Percentiles rank a stretch among this genome's conserved stretches.
Conservation (phyloP, 2,113 vertebrate species). For the Prunella himalayana region DNA sequence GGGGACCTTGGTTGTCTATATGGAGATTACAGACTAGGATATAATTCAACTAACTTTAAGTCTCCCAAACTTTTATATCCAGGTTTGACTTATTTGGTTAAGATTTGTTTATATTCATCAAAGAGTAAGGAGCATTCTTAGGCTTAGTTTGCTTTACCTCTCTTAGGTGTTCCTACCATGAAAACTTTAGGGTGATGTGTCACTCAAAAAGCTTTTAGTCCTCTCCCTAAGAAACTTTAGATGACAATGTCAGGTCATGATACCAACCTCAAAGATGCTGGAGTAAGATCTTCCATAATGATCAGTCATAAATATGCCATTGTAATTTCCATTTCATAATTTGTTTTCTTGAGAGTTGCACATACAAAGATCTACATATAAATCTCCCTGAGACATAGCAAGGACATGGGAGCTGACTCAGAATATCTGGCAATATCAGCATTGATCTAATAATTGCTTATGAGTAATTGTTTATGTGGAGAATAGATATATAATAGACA, state of each 20-base stretch:
- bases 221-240: background rate
- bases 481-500: background rate
- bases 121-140: background rate
- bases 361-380: background rate
- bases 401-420: background rate
- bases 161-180: background rate
- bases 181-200: fast-evolving
- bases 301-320: background rate
- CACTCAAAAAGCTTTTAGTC: background rate
- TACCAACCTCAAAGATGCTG: background rate
- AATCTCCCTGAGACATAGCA: background rate
- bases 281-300: background rate
- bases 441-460: background rate
- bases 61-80: background rate
- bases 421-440: background rate
- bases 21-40: background rate
- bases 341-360: background rate
- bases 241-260: fast-evolving
- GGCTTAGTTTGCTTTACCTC: background rate
- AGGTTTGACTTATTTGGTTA: background rate
- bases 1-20: background rate
- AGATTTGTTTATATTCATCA: background rate
- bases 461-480: background rate
- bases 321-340: background rate
- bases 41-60: background rate